A percentile compares a stretch with the other conserved stretches of the same genome.
These are phyloP conservation scores for Prenolepis imparis DNA, from an alignment of 2,888 invertebrate genomes.

Conservation along the genomic window DNA sequence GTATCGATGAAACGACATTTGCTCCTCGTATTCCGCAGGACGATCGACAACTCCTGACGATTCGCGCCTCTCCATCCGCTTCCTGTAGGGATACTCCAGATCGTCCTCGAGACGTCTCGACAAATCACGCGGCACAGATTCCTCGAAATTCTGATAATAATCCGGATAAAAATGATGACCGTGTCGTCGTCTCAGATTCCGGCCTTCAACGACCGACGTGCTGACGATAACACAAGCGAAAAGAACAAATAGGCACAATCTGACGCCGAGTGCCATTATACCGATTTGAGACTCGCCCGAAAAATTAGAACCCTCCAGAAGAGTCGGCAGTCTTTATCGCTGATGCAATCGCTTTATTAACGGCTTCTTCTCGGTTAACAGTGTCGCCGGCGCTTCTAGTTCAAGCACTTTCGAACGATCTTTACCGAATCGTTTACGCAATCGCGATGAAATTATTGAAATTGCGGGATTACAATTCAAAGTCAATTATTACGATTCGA, in stretches of 20 bases:
- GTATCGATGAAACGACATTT: background rate
- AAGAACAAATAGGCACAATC: slow-evolving; percentile 1
- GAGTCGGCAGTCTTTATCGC: slow-evolving; percentile 11
- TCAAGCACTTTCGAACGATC: background rate
- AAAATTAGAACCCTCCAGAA: background rate
- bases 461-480: background rate
- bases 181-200: slow-evolving; percentile 34
- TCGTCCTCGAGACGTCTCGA: background rate
- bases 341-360: slow-evolving; percentile 4
- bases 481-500: background rate
- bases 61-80: background rate
- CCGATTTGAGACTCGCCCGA: background rate
- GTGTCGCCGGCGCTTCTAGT: background rate
- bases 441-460: background rate
- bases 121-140: slow-evolving; percentile 14
- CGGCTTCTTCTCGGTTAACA: background rate
- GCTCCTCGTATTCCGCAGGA: slow-evolving; percentile 6
- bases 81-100: background rate
- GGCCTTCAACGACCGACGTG: background rate
- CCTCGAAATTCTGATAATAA: slow-evolving; percentile 18
- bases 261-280: slow-evolving; percentile 14
- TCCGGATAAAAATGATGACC: slow-evolving; percentile 8
- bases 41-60: background rate
- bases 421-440: background rate
- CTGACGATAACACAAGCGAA: slow-evolving; percentile 4